These are phyloP conservation scores for Enteromius argenteus DNA, from an alignment of 2,797 vertebrate genomes.

Conservation along the genomic window DNA sequence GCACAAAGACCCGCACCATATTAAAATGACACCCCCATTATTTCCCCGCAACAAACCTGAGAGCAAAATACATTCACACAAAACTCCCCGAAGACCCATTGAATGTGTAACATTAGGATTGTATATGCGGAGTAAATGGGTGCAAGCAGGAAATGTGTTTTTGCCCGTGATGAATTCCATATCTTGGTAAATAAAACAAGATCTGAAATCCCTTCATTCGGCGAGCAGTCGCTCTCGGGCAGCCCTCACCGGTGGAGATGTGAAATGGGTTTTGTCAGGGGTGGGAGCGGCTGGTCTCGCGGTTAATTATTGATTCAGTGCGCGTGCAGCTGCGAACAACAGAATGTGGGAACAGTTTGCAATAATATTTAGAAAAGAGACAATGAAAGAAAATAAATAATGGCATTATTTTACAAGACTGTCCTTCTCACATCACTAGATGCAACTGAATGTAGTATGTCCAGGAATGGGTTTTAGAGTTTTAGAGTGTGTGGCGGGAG, in stretches of 20 bases:
- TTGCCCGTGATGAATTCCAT: slow-evolving; percentile 46
- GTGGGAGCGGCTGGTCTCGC: slow-evolving; percentile 75
- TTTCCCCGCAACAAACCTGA: slow-evolving; percentile 40
- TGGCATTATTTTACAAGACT: slow-evolving; percentile 5
- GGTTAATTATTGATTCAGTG: slow-evolving; percentile 85
- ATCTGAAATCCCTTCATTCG: slow-evolving; percentile 52
- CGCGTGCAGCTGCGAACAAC: slow-evolving; percentile 79
- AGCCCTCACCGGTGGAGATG: slow-evolving; percentile 53
- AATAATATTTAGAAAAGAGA: slow-evolving; percentile 67
- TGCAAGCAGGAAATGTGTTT: slow-evolving; percentile 50
- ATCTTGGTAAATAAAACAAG: slow-evolving; percentile 53
- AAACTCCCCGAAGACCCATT: slow-evolving; percentile 46
- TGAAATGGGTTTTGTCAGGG: slow-evolving; percentile 80
- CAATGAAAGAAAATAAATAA: slow-evolving; percentile 54
- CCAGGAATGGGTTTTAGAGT: neutral
- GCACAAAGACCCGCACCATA: slow-evolving; percentile 54
- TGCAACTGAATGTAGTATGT: neutral
- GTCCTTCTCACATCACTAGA: slow-evolving; percentile 3
- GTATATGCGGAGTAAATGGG: slow-evolving; percentile 35
- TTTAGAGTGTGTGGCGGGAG: too few species aligned
- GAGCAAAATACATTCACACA: slow-evolving; percentile 37
- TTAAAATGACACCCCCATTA: slow-evolving; percentile 57
- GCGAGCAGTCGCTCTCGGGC: slow-evolving; percentile 37
- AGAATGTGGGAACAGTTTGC: slow-evolving; percentile 78
- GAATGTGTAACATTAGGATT: slow-evolving; percentile 36